Percentiles rank a stretch among this genome's conserved stretches.
Evolutionary conservation across 2,797 vertebrate genomes (phyloP).

Genomic region (Glossophaga mutica): DNA sequence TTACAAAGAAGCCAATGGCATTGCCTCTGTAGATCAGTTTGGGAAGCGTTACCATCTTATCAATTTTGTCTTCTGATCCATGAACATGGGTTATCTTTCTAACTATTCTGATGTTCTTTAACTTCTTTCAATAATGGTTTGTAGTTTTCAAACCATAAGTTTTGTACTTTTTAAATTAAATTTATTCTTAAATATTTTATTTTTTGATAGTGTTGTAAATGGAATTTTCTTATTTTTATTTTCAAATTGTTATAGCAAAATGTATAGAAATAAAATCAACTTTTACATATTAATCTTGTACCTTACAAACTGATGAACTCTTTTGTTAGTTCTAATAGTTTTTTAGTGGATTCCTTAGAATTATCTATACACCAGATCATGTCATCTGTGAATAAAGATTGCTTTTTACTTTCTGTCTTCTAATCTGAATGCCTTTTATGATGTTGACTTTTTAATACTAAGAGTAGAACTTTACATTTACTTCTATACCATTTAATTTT

Average conservation of each 20-base stretch:
- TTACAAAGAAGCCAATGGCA: neutral
- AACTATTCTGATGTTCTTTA: neutral
- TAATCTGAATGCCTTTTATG: neutral
- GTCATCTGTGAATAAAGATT: neutral
- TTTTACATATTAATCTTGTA: neutral
- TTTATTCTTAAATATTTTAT: neutral
- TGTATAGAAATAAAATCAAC: neutral
- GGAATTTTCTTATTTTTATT: neutral
- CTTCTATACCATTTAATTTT: neutral
- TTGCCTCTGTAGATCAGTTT: neutral
- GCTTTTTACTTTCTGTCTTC: neutral
- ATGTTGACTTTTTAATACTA: neutral
- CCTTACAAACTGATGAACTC: neutral
- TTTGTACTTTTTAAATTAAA: neutral
- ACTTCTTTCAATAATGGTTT: slow-evolving; percentile 4
- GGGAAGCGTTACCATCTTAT: neutral
- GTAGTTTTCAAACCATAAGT: neutral
- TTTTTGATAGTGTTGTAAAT: neutral
- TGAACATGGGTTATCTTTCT: neutral
- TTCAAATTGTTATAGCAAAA: neutral
- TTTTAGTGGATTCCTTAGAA: neutral
- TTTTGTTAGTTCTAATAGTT: neutral
- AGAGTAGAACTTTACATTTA: neutral
- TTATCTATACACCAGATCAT: neutral
- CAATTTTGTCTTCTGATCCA: neutral